phyloP scores from a whole-genome alignment of 2,888 invertebrate species.

The Leptinotarsa tumamoca region DNA sequence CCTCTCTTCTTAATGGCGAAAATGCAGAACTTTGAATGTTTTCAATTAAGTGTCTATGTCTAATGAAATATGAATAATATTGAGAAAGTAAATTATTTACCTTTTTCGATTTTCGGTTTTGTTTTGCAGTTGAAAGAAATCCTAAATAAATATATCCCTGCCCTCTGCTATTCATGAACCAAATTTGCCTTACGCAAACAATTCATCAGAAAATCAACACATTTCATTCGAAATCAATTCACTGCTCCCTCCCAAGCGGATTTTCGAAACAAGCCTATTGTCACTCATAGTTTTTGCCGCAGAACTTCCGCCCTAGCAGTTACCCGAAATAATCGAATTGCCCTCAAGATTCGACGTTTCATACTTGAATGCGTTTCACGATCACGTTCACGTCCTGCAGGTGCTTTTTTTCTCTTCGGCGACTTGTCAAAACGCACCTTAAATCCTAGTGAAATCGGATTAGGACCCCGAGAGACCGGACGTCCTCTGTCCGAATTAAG shows the following conservation, averaged over 20 bases:
- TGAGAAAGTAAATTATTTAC: too few relatives aligned
- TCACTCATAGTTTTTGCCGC: not conserved
- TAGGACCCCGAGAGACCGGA: slow-evolving; percentile 45
- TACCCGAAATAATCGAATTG: slow-evolving; percentile 2
- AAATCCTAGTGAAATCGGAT: slow-evolving; percentile 29
- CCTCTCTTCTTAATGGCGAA: too few relatives aligned
- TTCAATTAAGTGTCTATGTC: too few relatives aligned
- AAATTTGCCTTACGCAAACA: too few relatives aligned
- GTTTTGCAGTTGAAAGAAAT: too few relatives aligned
- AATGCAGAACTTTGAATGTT: too few relatives aligned
- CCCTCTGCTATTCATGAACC: too few relatives aligned
- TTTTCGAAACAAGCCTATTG: not conserved
- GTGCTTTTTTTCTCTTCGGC: not conserved
- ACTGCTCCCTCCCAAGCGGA: not conserved
- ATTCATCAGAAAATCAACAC: not conserved
- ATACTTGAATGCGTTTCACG: not conserved
- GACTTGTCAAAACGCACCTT: slow-evolving; percentile 2
- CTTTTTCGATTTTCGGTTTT: too few relatives aligned
- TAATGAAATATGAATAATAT: too few relatives aligned
- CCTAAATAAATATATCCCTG: too few relatives aligned
- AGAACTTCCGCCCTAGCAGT: not conserved
- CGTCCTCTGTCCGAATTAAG: slow-evolving; percentile 46
- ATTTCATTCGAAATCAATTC: not conserved
- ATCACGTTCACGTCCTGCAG: slow-evolving; percentile 2
- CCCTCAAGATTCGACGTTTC: not conserved